Conservation (phyloP, 1,140 invertebrate species). For the Branchinecta lynchi region DNA sequence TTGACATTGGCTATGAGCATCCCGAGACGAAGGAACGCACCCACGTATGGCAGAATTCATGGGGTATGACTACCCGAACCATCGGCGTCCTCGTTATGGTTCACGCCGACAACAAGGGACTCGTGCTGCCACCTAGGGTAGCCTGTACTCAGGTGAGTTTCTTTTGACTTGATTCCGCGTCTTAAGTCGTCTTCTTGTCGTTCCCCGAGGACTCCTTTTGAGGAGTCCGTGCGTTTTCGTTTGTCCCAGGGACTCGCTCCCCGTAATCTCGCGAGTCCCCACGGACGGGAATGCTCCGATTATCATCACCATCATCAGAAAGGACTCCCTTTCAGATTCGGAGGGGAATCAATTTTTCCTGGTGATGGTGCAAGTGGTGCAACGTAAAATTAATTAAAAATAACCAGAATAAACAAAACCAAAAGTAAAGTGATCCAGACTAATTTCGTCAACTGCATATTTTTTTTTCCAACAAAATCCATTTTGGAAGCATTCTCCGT, state of each 20-base stretch:
- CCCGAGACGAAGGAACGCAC: conserved; percentile 75
- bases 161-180: conserved; percentile 8
- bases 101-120: conserved; percentile 89
- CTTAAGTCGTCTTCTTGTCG: conserved; percentile 13
- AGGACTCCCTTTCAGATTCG: no score
- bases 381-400: conserved; percentile 17
- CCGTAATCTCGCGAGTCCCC: no score
- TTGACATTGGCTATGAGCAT: conserved; percentile 89
- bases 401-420: no score
- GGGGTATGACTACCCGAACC: conserved; percentile 92
- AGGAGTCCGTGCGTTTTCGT: no score
- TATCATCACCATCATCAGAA: no score
- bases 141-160: conserved; percentile 50
- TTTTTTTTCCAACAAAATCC: no score
- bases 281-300: no score
- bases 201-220: no score
- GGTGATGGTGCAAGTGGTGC: background rate
- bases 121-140: conserved; percentile 86
- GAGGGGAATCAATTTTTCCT: conserved; percentile 18
- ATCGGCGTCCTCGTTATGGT: conserved; percentile 91
- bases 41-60: conserved; percentile 93
- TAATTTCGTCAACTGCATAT: no score
- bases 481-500: no score
- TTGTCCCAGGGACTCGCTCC: no score
- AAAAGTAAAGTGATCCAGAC: no score